Evolutionary conservation across 2,797 vertebrate species (phyloP).

Genomic region (Rhyacichthys aspro): DNA sequence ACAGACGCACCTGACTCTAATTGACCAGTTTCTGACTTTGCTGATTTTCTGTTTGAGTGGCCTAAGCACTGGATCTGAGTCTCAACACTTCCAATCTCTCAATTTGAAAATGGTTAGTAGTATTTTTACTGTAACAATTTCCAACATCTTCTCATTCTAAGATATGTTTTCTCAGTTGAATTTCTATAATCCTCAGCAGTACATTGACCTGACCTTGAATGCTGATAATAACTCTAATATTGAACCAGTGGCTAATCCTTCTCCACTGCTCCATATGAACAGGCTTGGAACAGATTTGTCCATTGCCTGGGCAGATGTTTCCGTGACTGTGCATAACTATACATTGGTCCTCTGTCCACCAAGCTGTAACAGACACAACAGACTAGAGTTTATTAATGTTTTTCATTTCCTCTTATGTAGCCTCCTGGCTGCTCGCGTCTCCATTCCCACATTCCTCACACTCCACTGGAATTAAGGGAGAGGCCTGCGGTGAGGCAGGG

Average conservation of each 20-base stretch:
- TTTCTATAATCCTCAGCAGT: slow-evolving; percentile 14
- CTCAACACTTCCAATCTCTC: neutral
- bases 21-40: slow-evolving; percentile 29
- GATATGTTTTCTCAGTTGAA: slow-evolving; percentile 10
- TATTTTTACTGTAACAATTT: neutral
- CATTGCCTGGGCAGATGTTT: slow-evolving; percentile 54
- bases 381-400: slow-evolving; percentile 67
- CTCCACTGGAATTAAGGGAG: slow-evolving; percentile 78
- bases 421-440: slow-evolving; percentile 52
- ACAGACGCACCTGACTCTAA: slow-evolving; percentile 29
- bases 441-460: slow-evolving; percentile 75
- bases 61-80: slow-evolving; percentile 24
- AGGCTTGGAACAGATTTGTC: slow-evolving; percentile 48
- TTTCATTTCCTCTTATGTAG: slow-evolving; percentile 77
- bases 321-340: slow-evolving; percentile 13
- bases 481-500: slow-evolving; percentile 73
- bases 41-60: slow-evolving; percentile 46
- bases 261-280: slow-evolving; percentile 46
- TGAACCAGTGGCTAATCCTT: slow-evolving; percentile 43
- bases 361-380: slow-evolving; percentile 56
- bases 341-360: slow-evolving; percentile 30
- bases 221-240: slow-evolving; percentile 37
- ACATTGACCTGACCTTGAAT: slow-evolving; percentile 42
- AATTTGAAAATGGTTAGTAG: neutral
- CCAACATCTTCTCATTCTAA: neutral